Base-by-base conservation (phyloP, 2,888 invertebrate species). In the Drosophila hawaiiensis region DNA sequence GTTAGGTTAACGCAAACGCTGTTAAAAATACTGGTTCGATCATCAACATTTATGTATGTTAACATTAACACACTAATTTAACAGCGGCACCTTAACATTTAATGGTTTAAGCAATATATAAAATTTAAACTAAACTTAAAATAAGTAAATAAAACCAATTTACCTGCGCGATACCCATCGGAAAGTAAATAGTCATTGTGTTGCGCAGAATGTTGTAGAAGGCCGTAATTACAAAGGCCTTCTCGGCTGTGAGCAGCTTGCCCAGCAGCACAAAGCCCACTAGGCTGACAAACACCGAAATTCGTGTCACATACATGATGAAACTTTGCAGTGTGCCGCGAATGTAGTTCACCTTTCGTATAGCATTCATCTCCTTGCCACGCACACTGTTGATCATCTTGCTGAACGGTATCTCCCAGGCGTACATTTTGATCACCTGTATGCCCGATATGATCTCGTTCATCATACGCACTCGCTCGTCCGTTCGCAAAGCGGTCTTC, bases 391-490 rank as follows among this genome's bases (percentile, higher is more conserved):
- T 95, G 2, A 98, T 96, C 71, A 98, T 94, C 78, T 95, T 95
- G 35, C 96, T 95, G 91, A 99, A 98, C 0, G 98, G 97, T 85
- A 95, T 95, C 92, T 99, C 99, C 97, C 98, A 99, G 0, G 98
- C 97, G 91, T 98, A 99, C 98, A 99, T 98, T 94, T 99, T 99
- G 80, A 99, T 97, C 0, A 98, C 97, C 93, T 97, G 96, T 91
- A 98, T 97, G 2, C 98, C 98, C 85, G 96, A 95, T 43, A 98
- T 95, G 49, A 97, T 96, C 94, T 99, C 99, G 90, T 97, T 98
- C 96, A 98, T 98, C 58, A 98, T 94, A 9, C 97, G 95, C 12
- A 99, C 97, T 63, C 99, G 95, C 92, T 97, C 97, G 93, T 99
- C 99, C 0, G 98, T 98, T 73, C 97, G 95, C 22, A 96, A 93